These are phyloP conservation scores for Halictus rubicundus DNA, from an alignment of 1,140 invertebrate species.

Conservation along the genomic window DNA sequence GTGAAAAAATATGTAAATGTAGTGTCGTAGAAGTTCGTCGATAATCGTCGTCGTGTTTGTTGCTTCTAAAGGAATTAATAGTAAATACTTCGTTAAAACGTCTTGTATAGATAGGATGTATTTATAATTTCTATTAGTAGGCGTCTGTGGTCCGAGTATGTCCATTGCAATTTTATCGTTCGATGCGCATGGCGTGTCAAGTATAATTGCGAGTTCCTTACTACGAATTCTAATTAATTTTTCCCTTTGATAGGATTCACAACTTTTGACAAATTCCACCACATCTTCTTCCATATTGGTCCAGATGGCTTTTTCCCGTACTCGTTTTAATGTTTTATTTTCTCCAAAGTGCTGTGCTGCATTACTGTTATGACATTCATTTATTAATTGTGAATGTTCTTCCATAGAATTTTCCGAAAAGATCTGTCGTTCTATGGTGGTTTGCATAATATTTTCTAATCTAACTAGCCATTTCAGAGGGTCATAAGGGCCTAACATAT, in stretches of 20 bases:
- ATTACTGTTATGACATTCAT: background rate
- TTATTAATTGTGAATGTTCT: background rate
- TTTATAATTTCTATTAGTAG: background rate
- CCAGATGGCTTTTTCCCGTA: too few species aligned
- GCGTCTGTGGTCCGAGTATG: slow-evolving; percentile 6
- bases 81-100: too few species aligned
- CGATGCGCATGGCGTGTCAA: background rate
- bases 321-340: too few species aligned
- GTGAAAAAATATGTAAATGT: too few species aligned
- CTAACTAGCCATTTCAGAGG: too few species aligned
- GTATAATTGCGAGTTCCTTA: background rate
- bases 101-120: slow-evolving; percentile 62
- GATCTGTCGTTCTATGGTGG: background rate
- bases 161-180: slow-evolving; percentile 30
- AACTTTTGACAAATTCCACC: background rate
- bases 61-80: too few species aligned
- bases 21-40: too few species aligned
- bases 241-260: background rate
- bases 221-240: background rate
- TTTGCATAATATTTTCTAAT: background rate
- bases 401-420: background rate
- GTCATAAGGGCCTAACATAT: too few species aligned
- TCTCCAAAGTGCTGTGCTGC: background rate
- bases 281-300: background rate
- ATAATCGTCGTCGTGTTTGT: too few species aligned